Evolutionary conservation across 2,113 vertebrate species (phyloP), one percentile per base, ranked within the genome.

Genomic region (Castor canadensis): DNA sequence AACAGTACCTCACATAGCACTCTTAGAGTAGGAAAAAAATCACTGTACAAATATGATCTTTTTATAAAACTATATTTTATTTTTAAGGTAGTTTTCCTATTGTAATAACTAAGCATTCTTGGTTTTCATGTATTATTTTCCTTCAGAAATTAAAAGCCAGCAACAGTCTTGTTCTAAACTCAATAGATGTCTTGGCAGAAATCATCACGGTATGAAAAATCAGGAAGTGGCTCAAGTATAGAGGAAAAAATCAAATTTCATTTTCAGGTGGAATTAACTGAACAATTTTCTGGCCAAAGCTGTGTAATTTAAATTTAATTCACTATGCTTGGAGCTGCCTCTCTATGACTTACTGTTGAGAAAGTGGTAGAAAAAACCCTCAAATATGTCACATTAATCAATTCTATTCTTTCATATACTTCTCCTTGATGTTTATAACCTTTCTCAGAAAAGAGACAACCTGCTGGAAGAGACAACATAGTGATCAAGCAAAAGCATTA

Each of bases 361-460:
- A 98, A 95, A 98, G 97, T 94, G 97, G 96, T 96, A 98, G 93
- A 94, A 98, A 98, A 43, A 56, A 58, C 28, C 66, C 83, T 98
- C 30, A 24, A 98, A 98, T 98, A 97, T 97, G 97, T 98, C 98
- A 98, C 98, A 98, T 99, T 98, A 99, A 99, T 99, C 98, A 99
- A 98, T 97, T 75, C 83, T 95, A 98, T 96, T 97, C 97, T 98
- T 98, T 98, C 97, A 97, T 98, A 98, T 97, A 98, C 98, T 98
- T 99, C 98, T 98, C 97, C 97, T 98, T 98, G 56, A 94, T 95
- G 94, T 91, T 98, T 97, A 97, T 92, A 98, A 98, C 52, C 90
- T 97, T 97, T 92, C 72, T 56, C 17, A 82, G 92, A 94, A 97
- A 16, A 71, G 69, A 97, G 95, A 90, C 83, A 88, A 64, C 72